Evolutionary conservation across 2,888 invertebrate species (phyloP).

Genomic region (Acanthosepion pharaonis): DNA sequence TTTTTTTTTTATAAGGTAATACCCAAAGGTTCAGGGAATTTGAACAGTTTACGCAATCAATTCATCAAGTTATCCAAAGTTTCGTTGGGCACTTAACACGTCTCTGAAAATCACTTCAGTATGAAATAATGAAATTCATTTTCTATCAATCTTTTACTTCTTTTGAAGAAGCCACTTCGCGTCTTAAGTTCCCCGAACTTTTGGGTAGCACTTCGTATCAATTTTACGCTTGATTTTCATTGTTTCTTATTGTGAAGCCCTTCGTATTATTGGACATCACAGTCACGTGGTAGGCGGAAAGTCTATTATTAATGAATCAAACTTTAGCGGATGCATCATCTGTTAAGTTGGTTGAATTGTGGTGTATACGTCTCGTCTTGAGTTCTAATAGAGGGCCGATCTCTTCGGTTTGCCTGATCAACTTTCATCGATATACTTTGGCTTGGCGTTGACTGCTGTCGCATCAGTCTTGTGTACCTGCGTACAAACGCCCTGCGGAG

Average conservation of each 20-base stretch:
- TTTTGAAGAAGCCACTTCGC: neutral
- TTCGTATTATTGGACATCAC: neutral
- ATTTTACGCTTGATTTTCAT: neutral
- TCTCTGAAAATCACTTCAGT: neutral
- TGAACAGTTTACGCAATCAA: too few relatives aligned
- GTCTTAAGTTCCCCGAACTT: neutral
- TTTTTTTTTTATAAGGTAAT: neutral
- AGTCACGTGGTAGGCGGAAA: too few relatives aligned
- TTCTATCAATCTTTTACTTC: neutral
- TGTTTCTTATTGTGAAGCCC: neutral
- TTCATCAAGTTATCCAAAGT: neutral
- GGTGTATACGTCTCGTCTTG: slow-evolving; percentile 56
- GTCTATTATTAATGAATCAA: neutral
- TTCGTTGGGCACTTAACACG: neutral
- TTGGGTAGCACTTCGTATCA: neutral
- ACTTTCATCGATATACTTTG: slow-evolving; percentile 48
- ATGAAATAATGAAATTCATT: neutral
- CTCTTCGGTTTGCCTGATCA: slow-evolving; percentile 45
- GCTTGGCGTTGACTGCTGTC: slow-evolving; percentile 57
- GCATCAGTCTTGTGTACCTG: slow-evolving; percentile 60
- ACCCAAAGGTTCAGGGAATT: neutral
- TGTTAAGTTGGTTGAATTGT: slow-evolving; percentile 58
- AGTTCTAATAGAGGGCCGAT: slow-evolving; percentile 50
- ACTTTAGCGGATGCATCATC: slow-evolving; percentile 50
- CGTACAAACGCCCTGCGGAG: slow-evolving; percentile 66